Evolutionary conservation across 2,797 vertebrate species (phyloP), one percentile per base, ranked within the genome.

Genomic region (Perdix hodgsoniae): DNA sequence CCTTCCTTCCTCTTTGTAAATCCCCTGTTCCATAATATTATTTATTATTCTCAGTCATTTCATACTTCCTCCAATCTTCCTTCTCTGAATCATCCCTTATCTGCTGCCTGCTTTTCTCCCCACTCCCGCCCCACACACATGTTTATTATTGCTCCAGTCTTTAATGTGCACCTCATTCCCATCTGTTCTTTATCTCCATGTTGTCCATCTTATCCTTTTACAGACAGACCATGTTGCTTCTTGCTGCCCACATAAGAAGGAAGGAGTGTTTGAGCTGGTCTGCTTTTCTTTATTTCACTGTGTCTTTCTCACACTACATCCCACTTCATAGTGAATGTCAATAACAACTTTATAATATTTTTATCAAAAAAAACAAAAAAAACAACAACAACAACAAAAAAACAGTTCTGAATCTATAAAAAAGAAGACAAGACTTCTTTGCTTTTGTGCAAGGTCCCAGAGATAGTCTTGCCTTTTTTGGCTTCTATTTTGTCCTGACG

Each of bases 101-200:
- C 67, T 71, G 52, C 33, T 86, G 57, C 42, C 33, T 84, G 37
- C 27, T 86, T 90, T 82, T 82, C 39, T 71, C 75, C 47, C 31
- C 52, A 18, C 44, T 91, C 52, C 13, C 3, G 0, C 57, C 44
- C 52, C 74, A 9, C 61, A 29, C 54, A 52, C 11, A 71, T 0
- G 1, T 11, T 81, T 81, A n/a, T 86, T 79, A 86, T 52, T 72
- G 29, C 60, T 88, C 42, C 26, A 52, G 21, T 49, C 60, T 96
- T 83, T 83, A 82, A 82, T 86, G 61, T 84, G 77, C 56, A 69
- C 83, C 49, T 95, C 83, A 88, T 86, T 94, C 75, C 90, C 96
- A 93, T 84, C 85, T 93, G 83, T 88, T 96, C 77, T 82, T 95
- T 82, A 94, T 61, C 86, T 93, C 63, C 80, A 93, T n/a, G 87